Percentiles rank a stretch among this genome's conserved stretches.
Conservation (phyloP, 2,113 vertebrate species). For the Himantopus leucocephalus region DNA sequence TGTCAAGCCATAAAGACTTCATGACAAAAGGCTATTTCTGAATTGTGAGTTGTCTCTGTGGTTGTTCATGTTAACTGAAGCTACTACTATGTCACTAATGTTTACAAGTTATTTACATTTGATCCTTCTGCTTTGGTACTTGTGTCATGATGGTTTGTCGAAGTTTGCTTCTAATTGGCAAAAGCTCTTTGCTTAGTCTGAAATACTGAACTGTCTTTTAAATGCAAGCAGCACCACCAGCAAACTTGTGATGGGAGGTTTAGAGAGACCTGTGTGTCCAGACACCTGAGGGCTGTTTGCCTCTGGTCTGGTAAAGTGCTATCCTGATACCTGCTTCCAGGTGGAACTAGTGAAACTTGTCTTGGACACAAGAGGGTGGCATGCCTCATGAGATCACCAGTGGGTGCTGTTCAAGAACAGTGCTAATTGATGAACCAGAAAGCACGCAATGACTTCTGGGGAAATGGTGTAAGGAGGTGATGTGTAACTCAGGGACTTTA, state of each 20-base stretch:
- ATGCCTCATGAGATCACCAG: not conserved
- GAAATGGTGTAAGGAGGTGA: not conserved
- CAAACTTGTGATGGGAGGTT: not conserved
- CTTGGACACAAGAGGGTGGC: not conserved
- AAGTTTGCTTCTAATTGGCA: not conserved
- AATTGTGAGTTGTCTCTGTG: conserved; percentile 3
- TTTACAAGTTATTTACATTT: conserved; percentile 34
- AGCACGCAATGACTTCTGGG: not conserved
- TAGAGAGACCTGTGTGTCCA: not conserved
- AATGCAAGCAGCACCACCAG: not conserved
- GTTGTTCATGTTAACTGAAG: not conserved
- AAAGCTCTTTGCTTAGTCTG: not conserved
- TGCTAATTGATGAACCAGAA: not conserved
- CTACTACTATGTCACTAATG: not conserved
- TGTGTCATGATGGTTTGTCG: not conserved
- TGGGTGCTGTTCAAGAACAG: not conserved
- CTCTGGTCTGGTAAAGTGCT: not conserved
- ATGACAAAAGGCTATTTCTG: conserved; percentile 5
- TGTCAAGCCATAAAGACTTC: conserved; percentile 52
- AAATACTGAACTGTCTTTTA: not conserved
- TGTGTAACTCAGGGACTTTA: conserved; percentile 37
- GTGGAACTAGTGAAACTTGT: not conserved
- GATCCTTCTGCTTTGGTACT: conserved; percentile 13
- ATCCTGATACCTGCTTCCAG: not conserved
- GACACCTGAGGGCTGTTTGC: not conserved